Evolutionary conservation across 2,888 invertebrate genomes (phyloP), one percentile per base, ranked within the genome.

Genomic region (Hyles lineata): DNA sequence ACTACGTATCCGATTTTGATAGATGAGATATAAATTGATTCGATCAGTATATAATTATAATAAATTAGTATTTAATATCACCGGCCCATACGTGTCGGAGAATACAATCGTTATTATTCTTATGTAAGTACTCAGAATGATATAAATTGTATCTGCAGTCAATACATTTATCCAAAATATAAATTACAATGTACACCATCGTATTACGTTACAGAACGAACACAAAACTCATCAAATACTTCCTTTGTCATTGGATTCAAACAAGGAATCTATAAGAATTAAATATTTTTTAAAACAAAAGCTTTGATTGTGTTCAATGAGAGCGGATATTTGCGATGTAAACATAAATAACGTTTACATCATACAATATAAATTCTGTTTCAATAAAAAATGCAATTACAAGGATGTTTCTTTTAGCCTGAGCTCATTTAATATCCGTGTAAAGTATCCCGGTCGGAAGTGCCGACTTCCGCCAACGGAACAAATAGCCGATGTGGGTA

Each of bases 401-500:
- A 23, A 50, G 50, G 23, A 8, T 7, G 6, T 67, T 67, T 67
- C 43, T 67, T 67, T 67, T 23, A 67, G 67, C 67, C 25, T 17
- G 43, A 23, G 67, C 70, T 70, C 58, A 70, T 71, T 71, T 60
- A 60, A 71, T 71, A 43, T 71, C 60, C 59, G 70, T 23, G 43
- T 71, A 60, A 59, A 71, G 70, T 58, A 35, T 35, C 35, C 43
- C 60, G 59, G 35, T 35, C 60, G 70, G 70, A 71, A 71, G 35
- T 35, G 23, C 21, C 70, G 35, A 71, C 60, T 60, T 59, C 70
- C 52, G 35, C 43, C 70, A 60, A 43, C 70, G 70, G 70, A 71
- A 71, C 70, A 71, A 71, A 71, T 60, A 71, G 59, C 32, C 35
- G 25, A 60, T 60, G 70, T 70, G 35, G 35, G 59, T 71, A 71